Base-by-base conservation (phyloP, 2,888 invertebrate species). In the Acrocyrtus sp. region DNA sequence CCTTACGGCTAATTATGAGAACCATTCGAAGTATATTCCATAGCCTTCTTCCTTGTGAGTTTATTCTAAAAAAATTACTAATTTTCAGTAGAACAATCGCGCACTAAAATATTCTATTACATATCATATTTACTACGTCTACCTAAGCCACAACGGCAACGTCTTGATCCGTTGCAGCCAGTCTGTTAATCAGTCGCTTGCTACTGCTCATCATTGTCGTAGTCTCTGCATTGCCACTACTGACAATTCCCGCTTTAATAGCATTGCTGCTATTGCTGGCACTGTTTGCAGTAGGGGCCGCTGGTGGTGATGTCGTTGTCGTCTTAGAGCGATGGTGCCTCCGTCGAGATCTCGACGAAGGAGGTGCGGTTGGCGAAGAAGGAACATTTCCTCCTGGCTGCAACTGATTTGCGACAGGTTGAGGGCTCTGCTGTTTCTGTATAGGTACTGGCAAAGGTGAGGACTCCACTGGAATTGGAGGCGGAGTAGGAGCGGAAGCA, bases 181-280 rank as follows among this genome's bases (percentile, higher is more conserved):
- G 72, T 72, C 72, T 72, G 47, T 72, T 72, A 10, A 72, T 72
- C 63, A 72, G 72, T 63, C 72, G 63, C 58, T 72, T 72, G 51
- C 63, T 63, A 70, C 50, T 70, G 53, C 69, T 70, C 69, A 70
- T 70, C 29, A 62, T 51, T 24, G 72, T 72, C 24, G 62, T 70
- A 10, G 72, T 65, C 58, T 63, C 72, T 45, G 50, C 24, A 43
- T 57, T 57, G 17, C 34, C 51, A 47, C 22, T 34, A n/a, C 15
- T 54, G 15, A 41, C 57, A n/a, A n/a, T n/a, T n/a, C n/a, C n/a
- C 10, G 34, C 19, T 26, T 58, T 45, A 6, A 62, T 39, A 39
- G 43, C 43, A 15, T 41, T 56, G 21, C 56, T 47, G 24, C 51
- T 43, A 24, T 27, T 53, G 29, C 63, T 63, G 47, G 41, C 53